Conservation (phyloP, 2,113 vertebrate species). For the Toxotes chatareus region DNA sequence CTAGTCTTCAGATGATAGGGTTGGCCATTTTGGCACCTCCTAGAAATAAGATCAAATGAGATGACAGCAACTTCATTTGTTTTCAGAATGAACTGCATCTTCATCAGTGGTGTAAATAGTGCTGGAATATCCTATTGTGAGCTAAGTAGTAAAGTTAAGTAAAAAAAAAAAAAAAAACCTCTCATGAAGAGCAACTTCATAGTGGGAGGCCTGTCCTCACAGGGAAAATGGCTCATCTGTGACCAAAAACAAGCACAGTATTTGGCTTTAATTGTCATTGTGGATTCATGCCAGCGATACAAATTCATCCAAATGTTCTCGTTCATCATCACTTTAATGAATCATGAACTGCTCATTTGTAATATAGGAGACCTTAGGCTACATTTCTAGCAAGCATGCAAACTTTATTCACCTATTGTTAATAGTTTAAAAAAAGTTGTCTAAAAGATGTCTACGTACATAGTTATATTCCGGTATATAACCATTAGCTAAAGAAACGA, state of each 20-base stretch:
- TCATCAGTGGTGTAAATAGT: background rate
- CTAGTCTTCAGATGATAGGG: background rate
- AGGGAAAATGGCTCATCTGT: background rate
- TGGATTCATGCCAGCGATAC: background rate
- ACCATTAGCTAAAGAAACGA: too few species aligned
- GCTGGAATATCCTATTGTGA: background rate
- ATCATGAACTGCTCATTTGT: background rate
- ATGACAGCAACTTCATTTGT: background rate
- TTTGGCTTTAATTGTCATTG: background rate
- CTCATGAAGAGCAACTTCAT: background rate
- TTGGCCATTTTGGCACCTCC: background rate
- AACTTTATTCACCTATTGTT: too few species aligned
- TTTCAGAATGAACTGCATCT: background rate
- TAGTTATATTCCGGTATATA: too few species aligned
- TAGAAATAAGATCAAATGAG: background rate
- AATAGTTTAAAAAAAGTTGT: too few species aligned
- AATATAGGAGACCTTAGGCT: too few species aligned
- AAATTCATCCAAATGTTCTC: background rate
- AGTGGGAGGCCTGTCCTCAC: background rate
- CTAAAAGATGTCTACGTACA: too few species aligned
- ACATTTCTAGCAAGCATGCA: too few species aligned
- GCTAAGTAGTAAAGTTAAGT: background rate
- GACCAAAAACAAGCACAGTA: background rate
- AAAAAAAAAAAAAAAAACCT: too few species aligned
- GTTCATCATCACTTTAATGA: background rate